Conservation (phyloP, 2,113 vertebrate genomes). For the Gymnorhina tibicen region DNA sequence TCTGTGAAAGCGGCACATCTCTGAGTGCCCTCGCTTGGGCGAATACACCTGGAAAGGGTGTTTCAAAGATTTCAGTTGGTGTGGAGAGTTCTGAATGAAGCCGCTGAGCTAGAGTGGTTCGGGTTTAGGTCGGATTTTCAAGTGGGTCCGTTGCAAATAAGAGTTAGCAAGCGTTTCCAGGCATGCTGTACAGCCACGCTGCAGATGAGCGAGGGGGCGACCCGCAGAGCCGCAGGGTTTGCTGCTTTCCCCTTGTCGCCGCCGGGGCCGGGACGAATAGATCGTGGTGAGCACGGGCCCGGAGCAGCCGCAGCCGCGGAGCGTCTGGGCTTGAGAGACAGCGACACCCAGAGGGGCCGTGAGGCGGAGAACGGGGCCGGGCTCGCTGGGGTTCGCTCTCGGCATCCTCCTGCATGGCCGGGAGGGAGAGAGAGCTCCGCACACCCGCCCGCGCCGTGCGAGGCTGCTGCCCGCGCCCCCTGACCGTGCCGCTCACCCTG, state of each 20-base stretch:
- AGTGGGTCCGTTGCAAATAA: background rate
- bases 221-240: background rate
- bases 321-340: constrained; percentile 27
- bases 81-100: background rate
- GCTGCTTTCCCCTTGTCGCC: too few relatives aligned
- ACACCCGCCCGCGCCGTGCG: rapidly evolving
- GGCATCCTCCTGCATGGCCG: rapidly evolving
- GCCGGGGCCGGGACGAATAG: background rate
- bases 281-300: rapidly evolving
- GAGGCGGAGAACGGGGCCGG: background rate
- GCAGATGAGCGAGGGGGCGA: background rate
- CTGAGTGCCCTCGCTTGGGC: background rate
- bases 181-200: background rate
- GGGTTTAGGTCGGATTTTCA: background rate
- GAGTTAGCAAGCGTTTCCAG: background rate
- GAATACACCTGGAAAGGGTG: background rate
- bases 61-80: background rate
- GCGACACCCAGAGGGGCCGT: constrained; percentile 52
- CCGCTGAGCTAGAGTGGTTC: background rate
- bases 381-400: rapidly evolving
- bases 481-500: rapidly evolving
- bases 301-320: background rate
- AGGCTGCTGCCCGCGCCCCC: background rate
- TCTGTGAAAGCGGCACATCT: background rate
- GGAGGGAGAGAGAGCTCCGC: background rate